phyloP scores from a whole-genome alignment of 2,113 vertebrate species.

The Ptilonorhynchus violaceus region DNA sequence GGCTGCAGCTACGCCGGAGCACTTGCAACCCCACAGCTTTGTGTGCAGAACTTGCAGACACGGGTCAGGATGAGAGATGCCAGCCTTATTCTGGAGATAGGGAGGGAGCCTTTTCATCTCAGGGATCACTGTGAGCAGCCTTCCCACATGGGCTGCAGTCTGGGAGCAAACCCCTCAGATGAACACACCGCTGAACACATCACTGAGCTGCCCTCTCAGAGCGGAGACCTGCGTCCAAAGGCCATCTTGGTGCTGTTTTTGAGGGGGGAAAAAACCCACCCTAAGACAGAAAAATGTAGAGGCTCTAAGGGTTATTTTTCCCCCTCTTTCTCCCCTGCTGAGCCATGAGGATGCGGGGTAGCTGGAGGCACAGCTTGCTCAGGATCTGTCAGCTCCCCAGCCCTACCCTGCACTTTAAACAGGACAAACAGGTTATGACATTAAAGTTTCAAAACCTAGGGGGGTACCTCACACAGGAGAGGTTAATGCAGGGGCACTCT shows the following conservation, averaged over 20 bases:
- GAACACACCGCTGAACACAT: neutral
- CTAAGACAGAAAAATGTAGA: neutral
- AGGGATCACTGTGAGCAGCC: neutral
- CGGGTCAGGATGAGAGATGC: neutral
- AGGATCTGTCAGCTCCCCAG: slow-evolving; percentile 33
- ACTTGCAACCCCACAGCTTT: neutral
- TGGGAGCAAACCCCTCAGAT: neutral
- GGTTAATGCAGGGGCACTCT: slow-evolving; percentile 47
- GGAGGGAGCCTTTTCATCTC: neutral
- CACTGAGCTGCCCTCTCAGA: neutral
- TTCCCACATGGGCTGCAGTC: neutral
- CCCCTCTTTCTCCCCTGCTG: neutral
- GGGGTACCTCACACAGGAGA: neutral
- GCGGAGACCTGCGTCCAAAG: neutral
- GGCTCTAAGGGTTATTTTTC: neutral
- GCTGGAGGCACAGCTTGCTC: slow-evolving; percentile 20
- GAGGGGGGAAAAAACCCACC: neutral
- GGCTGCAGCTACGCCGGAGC: neutral
- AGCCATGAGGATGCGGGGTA: neutral
- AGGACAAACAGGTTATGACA: slow-evolving; percentile 66
- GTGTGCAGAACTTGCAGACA: accelerated
- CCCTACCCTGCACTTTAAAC: slow-evolving; percentile 50
- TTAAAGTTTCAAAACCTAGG: slow-evolving; percentile 22
- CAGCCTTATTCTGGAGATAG: neutral
- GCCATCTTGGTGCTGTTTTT: neutral